Evolutionary conservation across 2,797 vertebrate genomes (phyloP), one percentile per base, ranked within the genome.

Genomic region (Percopsis omiscomaycus): DNA sequence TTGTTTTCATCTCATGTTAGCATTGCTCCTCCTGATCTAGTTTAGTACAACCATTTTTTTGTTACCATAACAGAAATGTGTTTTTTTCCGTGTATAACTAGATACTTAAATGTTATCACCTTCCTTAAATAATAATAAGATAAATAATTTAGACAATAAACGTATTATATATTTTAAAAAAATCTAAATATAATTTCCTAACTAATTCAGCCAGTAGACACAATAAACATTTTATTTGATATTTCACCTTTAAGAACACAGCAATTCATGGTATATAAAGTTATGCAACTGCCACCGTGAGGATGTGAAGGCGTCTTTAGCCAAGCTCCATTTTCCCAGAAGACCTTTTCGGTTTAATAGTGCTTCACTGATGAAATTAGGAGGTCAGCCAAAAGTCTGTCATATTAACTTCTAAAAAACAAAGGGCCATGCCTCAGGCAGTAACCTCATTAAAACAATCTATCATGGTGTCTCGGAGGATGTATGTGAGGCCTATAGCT

Each of bases 301-400:
- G 72, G 37, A 80, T 65, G 77, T 78, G 76, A 84, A 80, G 77
- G 69, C 77, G 66, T 78, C 69, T 44, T 73, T 60, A 55, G 57
- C 72, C 78, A 62, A 37, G 74, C 57, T 66, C 52, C 56, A 28
- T 66, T 79, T 77, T 70, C 68, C 78, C 73, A 58, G 63, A 67
- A 71, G 81, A 77, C 75, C 77, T 76, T 79, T 80, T 60, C 56
- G 78, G 81, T 71, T 82, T 84, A 90, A 85, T 88, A 82, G 70
- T 73, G 84, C 84, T 86, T 89, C 83, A 89, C 86, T 89, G 87
- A 91, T 90, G 66, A 86, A 84, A 89, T 91, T 86, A 89, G 81
- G 80, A 72, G 80, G 74, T 72, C 29, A 50, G 75, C 68, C 77
- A 84, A 91, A 88, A 88, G 85, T 86, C 81, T 88, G 83, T 72